Base-by-base conservation (phyloP, 2,797 vertebrate genomes). In the Anas capensis region DNA sequence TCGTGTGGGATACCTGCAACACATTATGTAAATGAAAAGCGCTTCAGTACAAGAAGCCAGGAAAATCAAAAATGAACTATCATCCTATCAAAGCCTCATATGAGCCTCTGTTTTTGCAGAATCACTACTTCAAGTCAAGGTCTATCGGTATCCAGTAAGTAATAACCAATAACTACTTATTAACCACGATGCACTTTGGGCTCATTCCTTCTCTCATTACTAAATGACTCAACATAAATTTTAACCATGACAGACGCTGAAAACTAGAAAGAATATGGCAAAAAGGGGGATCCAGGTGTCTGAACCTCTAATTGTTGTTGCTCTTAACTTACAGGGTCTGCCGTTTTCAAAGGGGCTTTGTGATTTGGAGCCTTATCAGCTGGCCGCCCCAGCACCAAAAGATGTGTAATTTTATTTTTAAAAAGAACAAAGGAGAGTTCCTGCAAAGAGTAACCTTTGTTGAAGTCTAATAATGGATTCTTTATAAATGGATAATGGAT, bases 131-230 rank as follows among this genome's bases (percentile, higher is more conserved):
- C 8, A 14, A 11, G 44, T 57, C 34, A 21, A 73, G 38, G 34
- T 38, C 46, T 65, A 29, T 85, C 3, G 42, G 56, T 86, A 77
- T 86, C 57, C 31, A 7, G 14, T 3, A 15, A 1, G 2, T 51
- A 42, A 58, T 26, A 20, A 4, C 3, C 62, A 29, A 6, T 14
- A 56, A 66, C 44, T 71, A 64, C 44, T 83, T 11, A 93, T 90
- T 84, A 92, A 92, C 92, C 29, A 6, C 46, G 14, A 0, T 11
- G 73, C 83, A 62, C 62, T 92, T 90, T 42, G 83, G 81, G 86
- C 54, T 33, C 4, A 1, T 68, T 84, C 70, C 62, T 76, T 46
- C 24, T 21, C 18, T 38, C 33, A 1, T 5, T 49, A 15, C n/a
- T 24, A 65, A 68, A 38, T 5, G 9, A 14, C 26, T 8, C 44